phyloP scores from a whole-genome alignment of 2,888 invertebrate genomes.

The Thalpophila matura region DNA sequence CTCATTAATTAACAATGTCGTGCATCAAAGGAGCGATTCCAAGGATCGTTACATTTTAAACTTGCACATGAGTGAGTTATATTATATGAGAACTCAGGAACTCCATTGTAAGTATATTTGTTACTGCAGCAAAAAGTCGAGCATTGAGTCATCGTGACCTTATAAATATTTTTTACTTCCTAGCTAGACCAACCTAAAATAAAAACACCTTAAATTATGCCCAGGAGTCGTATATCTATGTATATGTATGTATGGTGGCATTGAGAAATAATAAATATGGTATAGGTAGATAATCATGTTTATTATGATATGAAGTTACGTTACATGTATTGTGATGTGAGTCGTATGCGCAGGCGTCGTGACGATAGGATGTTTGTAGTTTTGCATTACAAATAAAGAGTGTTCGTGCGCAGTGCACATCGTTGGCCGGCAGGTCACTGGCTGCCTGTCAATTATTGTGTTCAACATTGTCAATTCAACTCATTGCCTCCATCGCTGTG shows the following conservation, averaged over 20 bases:
- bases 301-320: constrained; percentile 30
- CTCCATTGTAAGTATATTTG: constrained; percentile 44
- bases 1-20: constrained; percentile 81
- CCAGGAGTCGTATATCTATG: constrained; percentile 24
- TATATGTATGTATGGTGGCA: constrained; percentile 46
- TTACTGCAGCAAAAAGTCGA: constrained; percentile 38
- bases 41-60: constrained; percentile 71
- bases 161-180: constrained; percentile 60
- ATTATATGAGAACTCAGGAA: constrained; percentile 49
- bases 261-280: constrained; percentile 35
- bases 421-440: constrained; percentile 71
- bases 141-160: constrained; percentile 61
- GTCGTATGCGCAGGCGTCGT: constrained; percentile 64
- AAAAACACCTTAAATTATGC: constrained; percentile 47
- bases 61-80: constrained; percentile 53
- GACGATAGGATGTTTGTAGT: constrained; percentile 80
- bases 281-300: too few relatives aligned
- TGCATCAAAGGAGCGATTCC: constrained; percentile 80
- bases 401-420: constrained; percentile 72
- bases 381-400: constrained; percentile 84
- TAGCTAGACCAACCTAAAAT: constrained; percentile 54
- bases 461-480: constrained; percentile 76
- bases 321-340: constrained; percentile 36
- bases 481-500: constrained; percentile 71
- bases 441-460: constrained; percentile 75